Base-by-base conservation (phyloP, 2,888 invertebrate genomes). In the Idaea straminata region DNA sequence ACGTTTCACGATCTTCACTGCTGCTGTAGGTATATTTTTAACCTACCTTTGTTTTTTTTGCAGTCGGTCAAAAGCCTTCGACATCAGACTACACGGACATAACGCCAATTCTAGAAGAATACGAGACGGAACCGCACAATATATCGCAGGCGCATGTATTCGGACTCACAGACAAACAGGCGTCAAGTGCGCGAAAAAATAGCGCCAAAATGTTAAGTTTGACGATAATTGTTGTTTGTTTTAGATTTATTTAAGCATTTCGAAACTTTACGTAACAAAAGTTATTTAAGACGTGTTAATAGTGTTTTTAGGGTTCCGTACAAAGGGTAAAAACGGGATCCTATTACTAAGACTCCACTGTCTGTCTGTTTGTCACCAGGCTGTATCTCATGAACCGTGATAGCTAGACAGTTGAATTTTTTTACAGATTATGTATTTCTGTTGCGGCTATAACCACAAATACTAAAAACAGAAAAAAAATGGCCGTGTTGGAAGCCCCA, bases 81-180 rank as follows among this genome's bases (percentile, higher is more conserved):
- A 88, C 88, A 1, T 74, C 79, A 0, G 91, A 88, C 62, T 90
- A 91, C 66, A 83, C 86, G 0, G 91, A 92, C 15, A 82, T 89
- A 35, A 84, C 89, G 0, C 90, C 90, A 5, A 77, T 87, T n/a
- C 69, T 92, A 59, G 89, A 89, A 71, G 89, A 91, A 10, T 78
- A 80, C 1, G 85, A 87, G 60, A 71, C 78, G 0, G 84, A 84
- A 64, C 79, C 84, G 0, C 76, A 84, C 69, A 91, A 92, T 63
- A 85, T 89, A 34, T 83, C 91, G 0, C 82, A 86, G 65, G 88
- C 87, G 3, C 86, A 85, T 15, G 76, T 87, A 63, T 86, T 83
- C 38, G 85, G 79, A 69, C 76, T 74, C 60, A 67, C 70, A 62
- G 70, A 77, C 38, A 47, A 7, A 10, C 75, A 73, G 25, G 16